These are phyloP conservation scores for Knipowitschia caucasica DNA, from an alignment of 2,797 vertebrate species.

Conservation along the genomic window DNA sequence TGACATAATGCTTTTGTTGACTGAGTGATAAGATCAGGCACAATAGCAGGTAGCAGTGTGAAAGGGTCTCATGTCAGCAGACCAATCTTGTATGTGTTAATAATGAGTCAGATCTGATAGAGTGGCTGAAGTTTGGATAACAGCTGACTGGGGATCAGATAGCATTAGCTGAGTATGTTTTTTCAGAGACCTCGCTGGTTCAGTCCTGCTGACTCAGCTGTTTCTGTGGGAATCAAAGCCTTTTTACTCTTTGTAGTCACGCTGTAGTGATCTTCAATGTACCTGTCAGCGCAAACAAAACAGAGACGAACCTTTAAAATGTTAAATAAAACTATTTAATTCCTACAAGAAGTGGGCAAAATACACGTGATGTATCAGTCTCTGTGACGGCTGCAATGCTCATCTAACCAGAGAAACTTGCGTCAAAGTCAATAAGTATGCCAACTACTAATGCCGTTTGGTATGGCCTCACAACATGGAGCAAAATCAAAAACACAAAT, in stretches of 20 bases:
- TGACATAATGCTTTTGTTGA: conserved; percentile 52
- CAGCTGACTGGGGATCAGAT: conserved; percentile 68
- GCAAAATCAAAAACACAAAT: not conserved
- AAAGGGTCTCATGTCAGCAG: conserved; percentile 72
- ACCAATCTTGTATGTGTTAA: conserved; percentile 62
- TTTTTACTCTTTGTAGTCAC: conserved; percentile 53
- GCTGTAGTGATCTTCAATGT: conserved; percentile 55
- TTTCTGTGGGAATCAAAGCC: conserved; percentile 77
- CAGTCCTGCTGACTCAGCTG: conserved; percentile 64
- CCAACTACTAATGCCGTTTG: not conserved
- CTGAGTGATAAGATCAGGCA: conserved; percentile 51
- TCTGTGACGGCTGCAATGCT: not conserved
- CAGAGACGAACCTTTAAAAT: conserved; percentile 25
- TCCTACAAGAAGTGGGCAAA: conserved; percentile 10
- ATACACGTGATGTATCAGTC: not conserved
- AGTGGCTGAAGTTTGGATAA: conserved; percentile 45
- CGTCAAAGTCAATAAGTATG: not conserved
- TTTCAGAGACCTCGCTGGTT: conserved; percentile 43
- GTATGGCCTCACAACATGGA: not conserved
- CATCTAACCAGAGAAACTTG: not conserved
- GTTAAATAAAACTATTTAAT: conserved; percentile 17
- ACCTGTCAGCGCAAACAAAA: conserved; percentile 62
- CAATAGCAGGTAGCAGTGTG: conserved; percentile 52
- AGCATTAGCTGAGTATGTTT: conserved; percentile 39
- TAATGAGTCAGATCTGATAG: conserved; percentile 70